Base-by-base conservation (phyloP, 1,140 invertebrate species). In the Odontomachus brunneus region DNA sequence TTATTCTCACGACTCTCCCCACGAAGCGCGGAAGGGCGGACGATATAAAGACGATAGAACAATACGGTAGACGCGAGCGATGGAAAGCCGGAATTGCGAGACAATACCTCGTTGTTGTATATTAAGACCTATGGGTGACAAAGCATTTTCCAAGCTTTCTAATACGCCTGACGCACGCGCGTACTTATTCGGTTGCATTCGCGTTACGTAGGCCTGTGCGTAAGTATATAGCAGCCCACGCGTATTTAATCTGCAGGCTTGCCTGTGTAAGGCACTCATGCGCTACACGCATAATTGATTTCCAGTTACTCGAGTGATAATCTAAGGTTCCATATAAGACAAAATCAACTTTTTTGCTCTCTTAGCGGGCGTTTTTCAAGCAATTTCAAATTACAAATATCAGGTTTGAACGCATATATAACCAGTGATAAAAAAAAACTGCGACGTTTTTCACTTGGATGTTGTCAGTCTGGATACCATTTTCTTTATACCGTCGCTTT, bases 51-150 rank as follows among this genome's bases (percentile, higher is more conserved):
- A 69, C 17, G 51, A n/a, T 44, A 48, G 33, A 80, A 80, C 75
- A 80, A 80, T 80, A 71, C 19, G 29, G 7, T 11, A 67, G 62
- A 55, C 22, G 33, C 63, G 22, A 59, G n/a, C 19, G 26, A 69
- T 80, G 69, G 75, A 69, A 80, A 80, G 75, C 33, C 65, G 75
- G 75, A 71, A 80, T 80, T n/a, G 24, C 22, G 3, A 80, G 69
- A 80, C 75, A 80, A 80, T 80, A 24, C 33, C 24, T 71, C 22
- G 75, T 57, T 80, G 49, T 67, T 19, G 29, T 69, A 53, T 24
- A 76, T 76, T 22, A 66, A 48, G 53, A 59, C 14, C 22, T 57
- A 55, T 26, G 12, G 17, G 24, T 80, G 75, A 80, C 65, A 80
- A 69, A 80, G 65, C 65, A 48, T 71, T 66, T 80, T 80, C 44